These are phyloP conservation scores for Auanema freiburgensis DNA, from an alignment of 2,888 invertebrate species.

Conservation along the genomic window DNA sequence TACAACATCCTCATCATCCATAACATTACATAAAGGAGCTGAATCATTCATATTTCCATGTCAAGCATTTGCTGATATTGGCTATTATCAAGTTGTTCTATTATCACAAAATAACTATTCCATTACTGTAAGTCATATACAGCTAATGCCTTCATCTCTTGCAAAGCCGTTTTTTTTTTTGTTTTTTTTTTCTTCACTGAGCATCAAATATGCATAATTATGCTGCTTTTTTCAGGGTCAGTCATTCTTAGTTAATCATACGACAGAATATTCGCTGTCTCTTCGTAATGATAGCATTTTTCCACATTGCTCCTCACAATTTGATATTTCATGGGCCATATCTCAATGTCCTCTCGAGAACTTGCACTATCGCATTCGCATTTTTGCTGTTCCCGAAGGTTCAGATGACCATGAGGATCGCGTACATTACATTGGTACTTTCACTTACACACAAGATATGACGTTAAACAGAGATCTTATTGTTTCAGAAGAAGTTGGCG, in stretches of 20 bases:
- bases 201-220: not conserved
- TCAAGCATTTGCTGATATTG: constrained; percentile 40
- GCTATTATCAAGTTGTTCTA: constrained; percentile 42
- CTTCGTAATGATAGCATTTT: constrained; percentile 51
- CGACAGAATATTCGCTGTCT: constrained; percentile 26
- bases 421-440: constrained; percentile 38
- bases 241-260: constrained; percentile 27
- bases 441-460: constrained; percentile 3
- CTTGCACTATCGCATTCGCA: constrained; percentile 47
- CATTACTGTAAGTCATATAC: constrained; percentile 33
- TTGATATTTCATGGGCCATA: constrained; percentile 43
- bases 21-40: constrained; percentile 27
- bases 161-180: too few species aligned
- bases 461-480: too few species aligned
- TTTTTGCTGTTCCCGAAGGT: constrained; percentile 48
- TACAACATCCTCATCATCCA: constrained; percentile 1
- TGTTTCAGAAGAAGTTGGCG: constrained; percentile 38
- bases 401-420: constrained; percentile 37
- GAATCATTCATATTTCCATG: constrained; percentile 41
- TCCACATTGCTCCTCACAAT: constrained; percentile 51
- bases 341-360: constrained; percentile 34
- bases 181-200: too few species aligned
- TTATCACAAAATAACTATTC: constrained; percentile 33
- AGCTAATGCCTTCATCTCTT: too few species aligned
- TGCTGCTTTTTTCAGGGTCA: constrained; percentile 6